Conservation (phyloP, 2,888 invertebrate species). For the Stenchaetothrips biformis region DNA sequence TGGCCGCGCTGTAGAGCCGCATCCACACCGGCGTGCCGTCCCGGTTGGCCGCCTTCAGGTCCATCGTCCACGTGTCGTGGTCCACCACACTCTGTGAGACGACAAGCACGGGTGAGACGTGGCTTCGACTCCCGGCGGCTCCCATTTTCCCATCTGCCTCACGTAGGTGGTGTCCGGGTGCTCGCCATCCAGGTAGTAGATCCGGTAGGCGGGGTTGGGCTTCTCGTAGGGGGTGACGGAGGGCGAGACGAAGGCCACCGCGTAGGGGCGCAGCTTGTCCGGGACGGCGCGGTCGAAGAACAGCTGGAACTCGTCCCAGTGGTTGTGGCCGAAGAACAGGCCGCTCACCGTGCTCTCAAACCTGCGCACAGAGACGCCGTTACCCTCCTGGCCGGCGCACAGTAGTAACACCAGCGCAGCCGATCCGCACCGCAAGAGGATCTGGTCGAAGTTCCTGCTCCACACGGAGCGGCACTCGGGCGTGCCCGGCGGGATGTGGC, state of each 20-base stretch:
- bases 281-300: slow-evolving; percentile 27
- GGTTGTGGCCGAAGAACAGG: slow-evolving; percentile 29
- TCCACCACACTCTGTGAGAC: slow-evolving; percentile 27
- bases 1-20: slow-evolving; percentile 9
- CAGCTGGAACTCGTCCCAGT: slow-evolving; percentile 29
- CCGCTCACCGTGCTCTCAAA: slow-evolving; percentile 27
- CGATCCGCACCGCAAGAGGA: neutral
- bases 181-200: slow-evolving; percentile 30
- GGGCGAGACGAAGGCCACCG: slow-evolving; percentile 26
- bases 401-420: no score
- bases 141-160: neutral
- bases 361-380: neutral
- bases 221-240: slow-evolving; percentile 28
- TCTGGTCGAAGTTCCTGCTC: slow-evolving; percentile 8
- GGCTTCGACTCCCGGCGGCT: neutral
- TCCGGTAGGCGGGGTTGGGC: slow-evolving; percentile 29
- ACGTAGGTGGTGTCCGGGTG: slow-evolving; percentile 27
- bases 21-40: slow-evolving; percentile 26
- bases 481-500: slow-evolving; percentile 29
- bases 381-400: no score
- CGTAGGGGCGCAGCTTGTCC: slow-evolving; percentile 15
- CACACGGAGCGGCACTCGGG: slow-evolving; percentile 26
- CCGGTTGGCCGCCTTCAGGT: slow-evolving; percentile 26
- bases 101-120: neutral
- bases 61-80: slow-evolving; percentile 29